These are phyloP conservation scores for Zelleria hepariella DNA, from an alignment of 2,888 invertebrate genomes.

Conservation along the genomic window DNA sequence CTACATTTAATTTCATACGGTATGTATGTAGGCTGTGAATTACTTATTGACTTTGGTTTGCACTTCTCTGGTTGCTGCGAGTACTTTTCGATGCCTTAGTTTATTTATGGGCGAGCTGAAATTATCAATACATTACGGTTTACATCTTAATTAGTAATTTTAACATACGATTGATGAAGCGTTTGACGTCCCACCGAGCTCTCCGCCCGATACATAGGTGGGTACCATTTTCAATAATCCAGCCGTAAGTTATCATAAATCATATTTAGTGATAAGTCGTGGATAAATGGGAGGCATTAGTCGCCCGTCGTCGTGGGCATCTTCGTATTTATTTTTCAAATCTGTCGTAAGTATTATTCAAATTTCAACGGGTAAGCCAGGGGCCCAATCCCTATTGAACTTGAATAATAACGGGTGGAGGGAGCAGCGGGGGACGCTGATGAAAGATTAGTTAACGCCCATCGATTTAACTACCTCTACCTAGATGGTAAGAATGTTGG, in stretches of 20 bases:
- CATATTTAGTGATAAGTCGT: constrained; percentile 41
- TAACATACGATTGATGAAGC: no score
- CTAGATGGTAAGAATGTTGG: no score
- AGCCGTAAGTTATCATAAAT: constrained; percentile 39
- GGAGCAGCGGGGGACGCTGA: background rate
- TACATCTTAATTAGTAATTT: no score
- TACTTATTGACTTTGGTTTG: background rate
- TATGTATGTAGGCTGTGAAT: background rate
- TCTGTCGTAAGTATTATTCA: constrained; percentile 38
- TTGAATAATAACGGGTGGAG: constrained; percentile 25
- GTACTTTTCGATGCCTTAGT: background rate
- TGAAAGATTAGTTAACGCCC: constrained; percentile 1
- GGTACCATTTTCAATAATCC: constrained; percentile 26
- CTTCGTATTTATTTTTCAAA: background rate
- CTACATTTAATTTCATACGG: background rate
- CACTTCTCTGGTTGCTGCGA: background rate
- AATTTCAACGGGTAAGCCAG: constrained; percentile 44
- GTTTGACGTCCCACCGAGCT: background rate
- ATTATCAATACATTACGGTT: background rate
- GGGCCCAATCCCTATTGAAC: constrained; percentile 24
- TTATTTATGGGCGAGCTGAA: no score
- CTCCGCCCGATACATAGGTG: no score
- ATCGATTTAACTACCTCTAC: background rate
- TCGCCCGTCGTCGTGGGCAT: constrained; percentile 26
- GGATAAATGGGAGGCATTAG: constrained; percentile 40